These are phyloP conservation scores for Anodontia alba DNA, from an alignment of 2,888 invertebrate genomes.

Conservation along the genomic window DNA sequence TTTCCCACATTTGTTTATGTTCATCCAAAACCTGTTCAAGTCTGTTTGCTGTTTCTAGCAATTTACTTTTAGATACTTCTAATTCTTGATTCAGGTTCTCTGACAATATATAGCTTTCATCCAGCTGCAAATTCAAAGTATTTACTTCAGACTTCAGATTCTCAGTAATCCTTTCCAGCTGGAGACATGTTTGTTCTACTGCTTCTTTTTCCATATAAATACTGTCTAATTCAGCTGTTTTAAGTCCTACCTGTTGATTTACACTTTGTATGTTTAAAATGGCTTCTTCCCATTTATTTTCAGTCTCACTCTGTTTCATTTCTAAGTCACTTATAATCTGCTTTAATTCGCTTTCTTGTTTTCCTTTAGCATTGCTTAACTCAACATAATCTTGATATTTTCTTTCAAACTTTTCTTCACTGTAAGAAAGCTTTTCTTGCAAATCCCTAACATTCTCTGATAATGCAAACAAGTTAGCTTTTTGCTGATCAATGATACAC, in stretches of 20 bases:
- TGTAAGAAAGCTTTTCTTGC: neutral
- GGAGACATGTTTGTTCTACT: conserved; percentile 23
- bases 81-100: conserved; percentile 13
- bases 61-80: neutral
- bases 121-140: neutral
- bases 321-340: conserved; percentile 18
- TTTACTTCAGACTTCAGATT: conserved; percentile 19
- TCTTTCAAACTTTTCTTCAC: neutral
- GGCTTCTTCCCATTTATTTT: conserved; percentile 58
- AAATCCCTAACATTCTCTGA: neutral
- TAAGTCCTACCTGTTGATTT: conserved; percentile 60
- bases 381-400: neutral
- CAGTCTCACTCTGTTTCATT: conserved; percentile 30
- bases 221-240: conserved; percentile 52
- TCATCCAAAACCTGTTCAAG: neutral
- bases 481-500: neutral
- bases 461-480: neutral
- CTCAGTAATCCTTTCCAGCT: conserved; percentile 19
- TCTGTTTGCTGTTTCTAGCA: neutral
- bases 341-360: conserved; percentile 22
- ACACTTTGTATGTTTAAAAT: conserved; percentile 46
- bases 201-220: conserved; percentile 32
- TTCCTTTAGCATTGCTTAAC: conserved; percentile 32
- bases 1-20: neutral
- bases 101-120: neutral